Evolutionary conservation across 2,797 vertebrate species (phyloP), one percentile per base, ranked within the genome.

Genomic region (Cichlasoma orientale): DNA sequence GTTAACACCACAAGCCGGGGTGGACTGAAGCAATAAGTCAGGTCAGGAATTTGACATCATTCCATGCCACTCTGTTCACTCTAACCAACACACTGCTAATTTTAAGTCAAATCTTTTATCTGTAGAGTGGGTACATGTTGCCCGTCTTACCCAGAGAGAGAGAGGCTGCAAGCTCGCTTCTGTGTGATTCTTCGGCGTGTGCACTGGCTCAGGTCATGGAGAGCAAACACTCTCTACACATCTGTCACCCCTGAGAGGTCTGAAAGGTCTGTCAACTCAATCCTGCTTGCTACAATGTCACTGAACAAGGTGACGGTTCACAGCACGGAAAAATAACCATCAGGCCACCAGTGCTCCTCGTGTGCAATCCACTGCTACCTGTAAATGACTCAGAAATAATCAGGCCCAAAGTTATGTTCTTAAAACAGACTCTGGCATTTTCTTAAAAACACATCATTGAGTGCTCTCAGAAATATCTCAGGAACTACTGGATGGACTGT

Each of bases 201-300:
- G 41, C 36, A 63, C 21, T 7, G 12, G 38, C 38, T 41, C 38
- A 41, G 38, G 38, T 7, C 38, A 41, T 0, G 59, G 41, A 63
- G 21, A 44, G 59, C 36, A 63, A 63, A 44, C 59, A 44, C 13
- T 25, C 36, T 44, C 21, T 36, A 5, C 14, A 25, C 59, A 25
- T 63, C 59, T 0, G 36, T 63, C 59, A 25, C 21, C 59, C 38
- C 36, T 25, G n/a, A 61, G 13, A 61, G n/a, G 31, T 58, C 56
- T n/a, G 57, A 59, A 59, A 59, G 57, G 59, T 44, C 21, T 63
- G 14, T 25, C 14, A 63, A 18, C 38, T 44, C 36, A 44, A 44
- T 63, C 23, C 38, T 25, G 1, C 59, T 63, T 44, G 14, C 59
- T 63, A 25, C 59, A 63, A 18, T 44, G 36, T 44, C 38, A 63